phyloP scores from a whole-genome alignment of 2,888 invertebrate genomes.

The Slavum lentiscoides region DNA sequence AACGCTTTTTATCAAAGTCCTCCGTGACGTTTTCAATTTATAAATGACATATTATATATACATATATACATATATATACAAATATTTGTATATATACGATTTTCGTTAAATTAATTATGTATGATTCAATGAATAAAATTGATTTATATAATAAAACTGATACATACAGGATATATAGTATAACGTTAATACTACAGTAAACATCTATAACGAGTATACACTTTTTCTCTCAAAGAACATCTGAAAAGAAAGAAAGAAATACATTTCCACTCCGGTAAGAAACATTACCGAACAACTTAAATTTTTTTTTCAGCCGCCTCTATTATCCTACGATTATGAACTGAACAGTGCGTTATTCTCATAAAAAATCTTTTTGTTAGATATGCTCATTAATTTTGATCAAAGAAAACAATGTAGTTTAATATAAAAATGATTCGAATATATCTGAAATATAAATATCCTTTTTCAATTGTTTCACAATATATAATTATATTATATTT shows the following conservation, averaged over 20 bases:
- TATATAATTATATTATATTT: too few species aligned
- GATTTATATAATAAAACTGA: too few species aligned
- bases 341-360: neutral
- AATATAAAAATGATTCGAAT: neutral
- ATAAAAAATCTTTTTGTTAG: neutral
- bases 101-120: too few species aligned
- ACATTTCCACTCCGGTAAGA: neutral
- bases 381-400: slow-evolving; percentile 5
- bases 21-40: too few species aligned
- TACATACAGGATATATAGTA: neutral
- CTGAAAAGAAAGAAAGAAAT: neutral
- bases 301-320: neutral
- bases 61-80: too few species aligned
- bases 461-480: too few species aligned
- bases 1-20: too few species aligned
- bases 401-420: neutral
- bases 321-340: neutral
- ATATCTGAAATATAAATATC: neutral
- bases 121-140: too few species aligned
- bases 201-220: neutral
- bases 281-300: neutral
- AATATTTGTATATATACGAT: too few species aligned
- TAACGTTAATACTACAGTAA: neutral
- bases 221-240: neutral
- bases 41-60: too few species aligned